Conservation (phyloP, 2,113 vertebrate species). For the Xyliphius kryptos region DNA sequence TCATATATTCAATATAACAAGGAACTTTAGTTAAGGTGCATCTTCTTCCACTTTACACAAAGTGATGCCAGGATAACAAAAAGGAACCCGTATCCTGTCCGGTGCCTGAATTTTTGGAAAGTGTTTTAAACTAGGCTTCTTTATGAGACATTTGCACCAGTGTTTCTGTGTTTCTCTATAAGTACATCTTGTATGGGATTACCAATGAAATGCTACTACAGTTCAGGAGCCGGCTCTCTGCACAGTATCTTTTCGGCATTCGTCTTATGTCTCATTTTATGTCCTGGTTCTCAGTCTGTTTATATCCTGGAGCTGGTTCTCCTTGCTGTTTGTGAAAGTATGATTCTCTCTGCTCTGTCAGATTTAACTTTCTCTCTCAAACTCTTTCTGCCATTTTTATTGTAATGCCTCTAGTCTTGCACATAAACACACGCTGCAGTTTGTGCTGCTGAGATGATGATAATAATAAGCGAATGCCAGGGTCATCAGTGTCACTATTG, state of each 20-base stretch:
- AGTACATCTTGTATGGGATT: conserved; percentile 4
- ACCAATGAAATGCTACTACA: conserved; percentile 21
- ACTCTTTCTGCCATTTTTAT: not conserved
- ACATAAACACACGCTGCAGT: conserved; percentile 26
- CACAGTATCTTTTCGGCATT: not conserved
- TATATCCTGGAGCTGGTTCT: conserved; percentile 12
- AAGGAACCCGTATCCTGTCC: conserved; percentile 20
- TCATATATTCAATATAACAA: not conserved
- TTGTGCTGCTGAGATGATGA: conserved; percentile 20
- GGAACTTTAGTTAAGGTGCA: not conserved
- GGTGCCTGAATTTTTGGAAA: conserved; percentile 26
- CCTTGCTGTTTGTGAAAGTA: not conserved
- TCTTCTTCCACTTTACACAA: not conserved
- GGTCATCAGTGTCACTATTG: not conserved
- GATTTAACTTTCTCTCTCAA: conserved; percentile 11
- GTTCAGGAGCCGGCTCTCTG: conserved; percentile 41
- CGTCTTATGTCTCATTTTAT: not conserved
- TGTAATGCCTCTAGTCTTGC: conserved; percentile 17
- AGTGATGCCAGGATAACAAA: conserved; percentile 4
- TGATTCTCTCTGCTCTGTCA: too few species aligned
- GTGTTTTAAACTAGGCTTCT: conserved; percentile 28
- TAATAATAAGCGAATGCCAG: too few species aligned
- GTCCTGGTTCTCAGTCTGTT: conserved; percentile 1
- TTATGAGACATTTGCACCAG: conserved; percentile 15
- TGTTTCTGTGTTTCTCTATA: conserved; percentile 3